Base-by-base conservation (phyloP, 2,888 invertebrate species). In the Stenotaenia linearis region DNA sequence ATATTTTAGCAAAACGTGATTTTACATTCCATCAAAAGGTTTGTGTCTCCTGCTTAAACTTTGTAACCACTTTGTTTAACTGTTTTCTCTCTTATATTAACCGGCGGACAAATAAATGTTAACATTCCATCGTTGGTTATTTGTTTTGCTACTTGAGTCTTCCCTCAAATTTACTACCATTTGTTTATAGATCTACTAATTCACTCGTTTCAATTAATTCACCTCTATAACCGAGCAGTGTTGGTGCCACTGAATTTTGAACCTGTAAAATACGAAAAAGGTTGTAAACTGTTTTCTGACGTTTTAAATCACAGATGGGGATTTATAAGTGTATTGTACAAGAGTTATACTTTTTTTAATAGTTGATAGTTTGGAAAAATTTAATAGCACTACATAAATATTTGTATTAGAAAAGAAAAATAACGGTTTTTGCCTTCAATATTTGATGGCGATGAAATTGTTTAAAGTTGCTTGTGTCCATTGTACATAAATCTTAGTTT, bases 261-360 rank as follows among this genome's bases (percentile, higher is more conserved):
- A 56, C 21, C 12, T 56, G 56, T 56, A 56, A 21, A 56, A 56
- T 18, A 18, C 56, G 15, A 23, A 15, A 56, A 56, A 23, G 56
- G 56, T 56, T 56, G 56, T 56, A 23, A 56, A 56, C 15, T 56
- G 56, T 56, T 18, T 37, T 56, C 18, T 18, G 56, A 56, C 15
- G 23, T 56, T 56, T 56, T 56, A n/a, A 56, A 56, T 56, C 56
- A 56, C 56, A 56, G 23, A 23, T 56, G 56, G 56, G 56, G 56
- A 56, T 56, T 56, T 56, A 56, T 56, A 56, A 56, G 56, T 56
- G 56, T 56, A 56, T 56, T 56, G 56, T 56, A 56, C 21, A 56
- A 56, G 56, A 56, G 56, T 56, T 56, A 21, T 56, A 56, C 56
- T 56, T 56, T 56, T 56, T 56, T 18, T 56, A n/a, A n/a, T n/a